Base-by-base conservation (phyloP, 2,797 vertebrate genomes). In the Sebastes minor region DNA sequence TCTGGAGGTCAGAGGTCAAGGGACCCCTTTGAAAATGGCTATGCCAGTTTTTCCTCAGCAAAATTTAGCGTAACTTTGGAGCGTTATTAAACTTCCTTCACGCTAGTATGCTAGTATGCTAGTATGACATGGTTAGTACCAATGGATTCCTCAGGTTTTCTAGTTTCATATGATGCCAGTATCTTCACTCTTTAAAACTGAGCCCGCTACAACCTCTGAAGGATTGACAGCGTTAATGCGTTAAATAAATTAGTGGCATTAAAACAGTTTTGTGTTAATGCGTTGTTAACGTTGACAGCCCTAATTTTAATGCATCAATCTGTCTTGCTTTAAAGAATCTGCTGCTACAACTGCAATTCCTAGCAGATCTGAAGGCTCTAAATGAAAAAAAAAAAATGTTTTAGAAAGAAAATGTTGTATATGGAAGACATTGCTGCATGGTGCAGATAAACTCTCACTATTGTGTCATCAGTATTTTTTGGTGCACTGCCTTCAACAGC, bases 131-230 rank as follows among this genome's bases (percentile, higher is more conserved):
- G 42, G 16, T 46, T 46, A 0, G 42, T 46, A 46, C 42, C 16
- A 0, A 46, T 46, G 42, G 42, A 46, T 46, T 46, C 42, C 16
- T 46, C 0, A 0, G 0, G 42, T 42, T 42, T 42, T 42, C 35
- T 42, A 42, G 38, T 42, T 42, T 42, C 14, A 42, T 42, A 42
- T 42, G 38, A 46, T 46, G 42, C 42, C 42, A 46, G 42, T 46
- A 46, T 46, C 16, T 46, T 46, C 42, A 18, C 42, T 46, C 42
- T 46, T 46, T 46, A 18, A 46, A 46, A 46, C 6, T 46, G 42
- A 3, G 42, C 16, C 42, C 10, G 42, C 42, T 46, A 46, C 42
- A 46, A 18, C 16, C 42, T 8, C 42, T 46, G 42, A 46, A 46
- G 0, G 42, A 46, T 46, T 46, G 16, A 46, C 6, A 46, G 6